A percentile compares a stretch with the other conserved stretches of the same genome.
Conservation (phyloP, 1,140 invertebrate genomes). For the Streblospio benedicti region DNA sequence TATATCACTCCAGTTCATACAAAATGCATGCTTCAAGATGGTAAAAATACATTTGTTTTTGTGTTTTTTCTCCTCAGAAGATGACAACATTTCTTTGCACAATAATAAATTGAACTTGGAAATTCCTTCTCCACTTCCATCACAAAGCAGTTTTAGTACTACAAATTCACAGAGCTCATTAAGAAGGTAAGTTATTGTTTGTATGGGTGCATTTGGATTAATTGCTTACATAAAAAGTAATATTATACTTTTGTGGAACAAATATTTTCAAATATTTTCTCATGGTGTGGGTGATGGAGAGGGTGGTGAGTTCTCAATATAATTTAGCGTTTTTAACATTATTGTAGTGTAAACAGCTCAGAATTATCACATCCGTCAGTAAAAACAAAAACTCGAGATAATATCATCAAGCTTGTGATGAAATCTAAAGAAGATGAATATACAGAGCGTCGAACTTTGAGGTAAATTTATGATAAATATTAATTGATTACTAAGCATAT, state of each 20-base stretch:
- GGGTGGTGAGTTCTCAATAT: constrained; percentile 9
- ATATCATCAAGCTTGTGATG: constrained; percentile 68
- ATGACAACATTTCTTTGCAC: too few relatives aligned
- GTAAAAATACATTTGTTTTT: too few relatives aligned
- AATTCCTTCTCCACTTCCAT: background rate
- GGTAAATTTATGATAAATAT: constrained; percentile 45
- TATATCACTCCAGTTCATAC: too few relatives aligned
- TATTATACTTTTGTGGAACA: background rate
- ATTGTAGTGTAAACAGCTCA: constrained; percentile 52
- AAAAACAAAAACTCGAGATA: constrained; percentile 54
- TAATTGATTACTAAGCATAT: too few relatives aligned
- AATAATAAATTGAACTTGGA: too few relatives aligned
- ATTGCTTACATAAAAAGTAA: background rate
- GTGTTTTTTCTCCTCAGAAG: too few relatives aligned
- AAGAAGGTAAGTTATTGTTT: background rate
- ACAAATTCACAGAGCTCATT: background rate
- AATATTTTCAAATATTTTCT: background rate
- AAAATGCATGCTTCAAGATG: too few relatives aligned
- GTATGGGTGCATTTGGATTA: background rate
- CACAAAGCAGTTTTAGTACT: background rate
- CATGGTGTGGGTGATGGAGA: background rate
- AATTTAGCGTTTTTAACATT: constrained; percentile 17
- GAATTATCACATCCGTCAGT: constrained; percentile 51
- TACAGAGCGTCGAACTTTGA: constrained; percentile 65
- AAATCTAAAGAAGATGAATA: constrained; percentile 71